Evolutionary conservation across 2,888 invertebrate species (phyloP), one percentile per base, ranked within the genome.

Genomic region (Nemurella pictetii): DNA sequence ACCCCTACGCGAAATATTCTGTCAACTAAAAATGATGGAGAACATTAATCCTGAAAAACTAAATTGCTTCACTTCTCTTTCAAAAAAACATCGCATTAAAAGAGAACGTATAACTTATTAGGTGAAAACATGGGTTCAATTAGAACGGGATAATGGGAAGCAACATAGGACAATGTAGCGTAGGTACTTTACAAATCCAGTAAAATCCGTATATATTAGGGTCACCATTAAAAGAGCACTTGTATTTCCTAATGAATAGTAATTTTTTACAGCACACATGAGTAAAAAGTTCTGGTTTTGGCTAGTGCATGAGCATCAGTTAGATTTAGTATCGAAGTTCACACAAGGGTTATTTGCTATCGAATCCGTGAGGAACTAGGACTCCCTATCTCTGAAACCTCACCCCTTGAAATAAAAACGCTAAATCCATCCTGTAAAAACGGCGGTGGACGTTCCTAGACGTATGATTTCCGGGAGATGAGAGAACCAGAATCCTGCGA

Each of bases 381-480:
- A 20, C 32, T 3, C 55, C 55, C 28, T 29, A 78, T 78, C 78
- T 78, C 29, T 29, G 28, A 78, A 78, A 28, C 78, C 78, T 30
- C 78, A 78, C 78, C 30, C 78, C 78, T 78, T 30, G 78, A 30
- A 78, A 78, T 78, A 78, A 78, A 78, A 78, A 78, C 78, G 28
- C 29, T 78, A 78, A 78, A 78, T 78, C 30, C 75, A 75, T 78
- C 78, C 78, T 78, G 78, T 78, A 29, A 78, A 78, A 78, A 78
- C 26, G 78, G 78, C 30, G 29, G 28, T 75, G 75, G 26, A 78
- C 78, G 28, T 78, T 20, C 78, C 29, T 15, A 78, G 78, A 78
- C 78, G 82, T n/a, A 82, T 55, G 82, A 82, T 82, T 55, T 82
- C 82, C 82, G 82, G 55, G 20, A 72, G 36, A 26, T 72, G 82